Evolutionary conservation across 2,888 invertebrate species (phyloP).

Genomic region (Diabrotica balteata): DNA sequence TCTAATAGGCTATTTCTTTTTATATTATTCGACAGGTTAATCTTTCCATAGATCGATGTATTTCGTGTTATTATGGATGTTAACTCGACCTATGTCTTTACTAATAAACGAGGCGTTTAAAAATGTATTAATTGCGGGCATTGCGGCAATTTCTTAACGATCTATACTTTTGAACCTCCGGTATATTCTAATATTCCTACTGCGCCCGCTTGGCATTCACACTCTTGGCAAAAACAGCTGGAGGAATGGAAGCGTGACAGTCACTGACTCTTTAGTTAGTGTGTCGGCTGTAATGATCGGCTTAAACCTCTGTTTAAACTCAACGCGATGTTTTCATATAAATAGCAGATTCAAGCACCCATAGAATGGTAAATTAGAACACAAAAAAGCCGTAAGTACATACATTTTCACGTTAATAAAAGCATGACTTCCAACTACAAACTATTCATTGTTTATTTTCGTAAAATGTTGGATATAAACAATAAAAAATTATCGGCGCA

Average conservation of each 20-base stretch:
- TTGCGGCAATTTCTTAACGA: too few relatives aligned
- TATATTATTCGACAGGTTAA: too few relatives aligned
- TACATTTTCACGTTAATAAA: too few relatives aligned
- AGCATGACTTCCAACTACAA: too few relatives aligned
- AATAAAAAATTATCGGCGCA: background rate
- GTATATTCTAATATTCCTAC: constrained; percentile 6
- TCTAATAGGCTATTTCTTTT: too few relatives aligned
- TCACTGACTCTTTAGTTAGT: background rate
- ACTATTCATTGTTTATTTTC: too few relatives aligned
- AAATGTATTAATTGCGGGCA: too few relatives aligned
- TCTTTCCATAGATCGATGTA: too few relatives aligned
- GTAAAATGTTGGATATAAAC: too few relatives aligned
- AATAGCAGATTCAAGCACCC: background rate
- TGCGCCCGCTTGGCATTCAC: constrained; percentile 19
- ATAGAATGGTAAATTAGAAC: background rate
- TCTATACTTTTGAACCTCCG: background rate
- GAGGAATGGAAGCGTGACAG: constrained; percentile 9
- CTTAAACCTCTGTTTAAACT: constrained; percentile 23
- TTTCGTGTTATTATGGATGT: too few relatives aligned
- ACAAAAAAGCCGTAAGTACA: constrained; percentile 2
- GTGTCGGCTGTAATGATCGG: constrained; percentile 4
- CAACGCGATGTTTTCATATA: constrained; percentile 17
- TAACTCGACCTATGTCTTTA: too few relatives aligned
- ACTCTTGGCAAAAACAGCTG: background rate
- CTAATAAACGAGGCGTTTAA: too few relatives aligned